A percentile compares a stretch with the other conserved stretches of the same genome.
phyloP scores from a whole-genome alignment of 2,888 invertebrate species.

The Leucophora obtusa region DNA sequence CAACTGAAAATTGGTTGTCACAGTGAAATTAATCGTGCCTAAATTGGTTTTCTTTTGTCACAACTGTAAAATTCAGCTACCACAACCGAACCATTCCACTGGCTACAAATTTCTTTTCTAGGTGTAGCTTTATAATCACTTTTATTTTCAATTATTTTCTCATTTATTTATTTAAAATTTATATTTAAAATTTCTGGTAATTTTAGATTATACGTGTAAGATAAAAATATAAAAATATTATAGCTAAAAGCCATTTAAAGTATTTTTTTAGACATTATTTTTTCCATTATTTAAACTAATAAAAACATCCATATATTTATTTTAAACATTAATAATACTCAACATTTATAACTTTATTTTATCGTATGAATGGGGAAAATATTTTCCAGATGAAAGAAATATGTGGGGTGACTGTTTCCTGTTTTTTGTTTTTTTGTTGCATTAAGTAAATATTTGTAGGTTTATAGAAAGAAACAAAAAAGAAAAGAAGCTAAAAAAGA shows the following conservation, averaged over 20 bases:
- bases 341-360: constrained; percentile 15
- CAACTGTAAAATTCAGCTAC: no score
- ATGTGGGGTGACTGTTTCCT: not conserved
- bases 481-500: not conserved
- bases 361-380: constrained; percentile 2
- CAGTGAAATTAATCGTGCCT: no score
- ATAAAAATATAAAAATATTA: not conserved
- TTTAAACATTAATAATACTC: constrained; percentile 23
- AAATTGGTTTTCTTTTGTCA: no score
- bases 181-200: not conserved
- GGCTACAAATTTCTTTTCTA: no score
- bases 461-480: not conserved
- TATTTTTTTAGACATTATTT: not conserved
- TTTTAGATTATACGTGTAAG: not conserved
- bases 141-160: constrained; percentile 21
- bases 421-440: not conserved
- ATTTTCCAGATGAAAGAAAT: not conserved
- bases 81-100: no score
- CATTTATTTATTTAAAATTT: not conserved
- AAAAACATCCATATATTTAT: constrained; percentile 23
- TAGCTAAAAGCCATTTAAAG: constrained; percentile 3
- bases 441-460: not conserved
- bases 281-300: constrained; percentile 13
- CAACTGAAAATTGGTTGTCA: no score
- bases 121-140: not conserved